Conservation (phyloP, 2,113 vertebrate genomes). For the Mirounga angustirostris region DNA sequence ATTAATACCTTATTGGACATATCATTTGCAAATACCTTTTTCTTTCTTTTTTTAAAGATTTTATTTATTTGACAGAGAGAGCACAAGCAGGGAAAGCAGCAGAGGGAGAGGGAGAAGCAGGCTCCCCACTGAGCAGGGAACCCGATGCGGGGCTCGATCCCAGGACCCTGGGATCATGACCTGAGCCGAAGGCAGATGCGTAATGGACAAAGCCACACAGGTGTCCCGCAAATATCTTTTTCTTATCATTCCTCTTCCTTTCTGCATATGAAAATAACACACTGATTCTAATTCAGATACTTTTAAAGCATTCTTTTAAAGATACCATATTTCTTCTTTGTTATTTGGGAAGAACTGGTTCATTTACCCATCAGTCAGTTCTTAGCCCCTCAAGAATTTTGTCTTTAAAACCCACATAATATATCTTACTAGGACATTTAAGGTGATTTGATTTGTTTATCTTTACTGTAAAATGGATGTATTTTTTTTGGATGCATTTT, state of each 20-base stretch:
- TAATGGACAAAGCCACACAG: too few species aligned
- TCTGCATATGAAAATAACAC: not conserved
- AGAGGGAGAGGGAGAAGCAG: too few species aligned
- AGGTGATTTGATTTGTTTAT: not conserved
- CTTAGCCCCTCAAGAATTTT: slow-evolving; percentile 10
- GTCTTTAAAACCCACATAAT: not conserved
- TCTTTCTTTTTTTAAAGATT: not conserved
- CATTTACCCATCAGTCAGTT: not conserved
- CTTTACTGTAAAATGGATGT: not conserved
- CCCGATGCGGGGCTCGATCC: too few species aligned
- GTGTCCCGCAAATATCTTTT: not conserved
- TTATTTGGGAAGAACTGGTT: not conserved
- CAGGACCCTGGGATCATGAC: too few species aligned
- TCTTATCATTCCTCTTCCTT: not conserved
- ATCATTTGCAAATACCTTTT: not conserved
- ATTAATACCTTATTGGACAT: not conserved
- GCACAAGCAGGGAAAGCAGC: too few species aligned
- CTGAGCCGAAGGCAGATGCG: too few species aligned
- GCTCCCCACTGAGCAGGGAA: too few species aligned
- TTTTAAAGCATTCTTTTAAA: not conserved
- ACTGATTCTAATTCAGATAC: not conserved
- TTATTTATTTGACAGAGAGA: too few species aligned
- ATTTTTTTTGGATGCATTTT: not conserved
- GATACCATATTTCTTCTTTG: not conserved
- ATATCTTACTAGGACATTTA: not conserved